These are phyloP conservation scores for Mormyrus iriodes DNA, from an alignment of 2,113 vertebrate species.

Conservation along the genomic window DNA sequence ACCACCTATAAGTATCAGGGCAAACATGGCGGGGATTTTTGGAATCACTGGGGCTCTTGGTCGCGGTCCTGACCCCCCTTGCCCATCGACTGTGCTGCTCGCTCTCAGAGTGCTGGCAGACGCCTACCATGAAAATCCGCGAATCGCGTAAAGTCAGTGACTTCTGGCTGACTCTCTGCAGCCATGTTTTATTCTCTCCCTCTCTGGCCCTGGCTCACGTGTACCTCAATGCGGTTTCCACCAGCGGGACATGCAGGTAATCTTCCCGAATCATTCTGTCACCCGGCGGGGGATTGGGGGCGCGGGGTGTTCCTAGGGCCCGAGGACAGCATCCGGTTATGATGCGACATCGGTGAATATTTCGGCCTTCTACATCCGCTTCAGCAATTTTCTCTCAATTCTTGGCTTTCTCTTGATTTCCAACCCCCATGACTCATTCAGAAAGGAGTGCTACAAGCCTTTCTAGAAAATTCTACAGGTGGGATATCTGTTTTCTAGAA, in stretches of 20 bases:
- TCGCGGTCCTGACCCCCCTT: neutral
- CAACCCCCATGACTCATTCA: neutral
- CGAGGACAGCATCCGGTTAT: neutral
- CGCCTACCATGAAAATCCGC: neutral
- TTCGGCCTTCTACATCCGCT: neutral
- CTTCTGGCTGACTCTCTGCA: neutral
- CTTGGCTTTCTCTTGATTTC: neutral
- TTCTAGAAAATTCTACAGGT: neutral
- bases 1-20: neutral
- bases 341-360: neutral
- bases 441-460: neutral
- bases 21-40: neutral
- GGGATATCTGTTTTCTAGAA: neutral
- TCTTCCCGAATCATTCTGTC: neutral
- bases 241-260: neutral
- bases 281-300: neutral
- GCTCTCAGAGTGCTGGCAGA: neutral
- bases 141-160: neutral
- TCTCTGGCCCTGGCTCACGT: neutral
- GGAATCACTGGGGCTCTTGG: neutral
- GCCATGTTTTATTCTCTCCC: neutral
- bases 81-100: neutral
- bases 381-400: neutral
- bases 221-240: neutral
- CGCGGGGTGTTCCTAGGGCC: neutral